Base-by-base conservation (phyloP, 2,113 vertebrate species). In the Cnemophilus loriae region DNA sequence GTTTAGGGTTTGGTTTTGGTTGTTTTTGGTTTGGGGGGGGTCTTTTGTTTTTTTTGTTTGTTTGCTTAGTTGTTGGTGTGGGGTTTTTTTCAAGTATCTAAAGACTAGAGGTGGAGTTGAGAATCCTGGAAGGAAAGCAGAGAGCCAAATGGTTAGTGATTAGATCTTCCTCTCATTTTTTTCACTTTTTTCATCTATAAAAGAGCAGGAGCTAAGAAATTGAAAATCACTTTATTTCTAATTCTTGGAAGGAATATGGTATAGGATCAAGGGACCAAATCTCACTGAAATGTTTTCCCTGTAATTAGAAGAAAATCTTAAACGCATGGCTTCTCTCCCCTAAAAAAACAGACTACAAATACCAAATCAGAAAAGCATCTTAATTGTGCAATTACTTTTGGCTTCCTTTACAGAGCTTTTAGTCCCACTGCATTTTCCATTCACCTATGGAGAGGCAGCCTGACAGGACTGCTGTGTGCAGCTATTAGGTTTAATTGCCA, bases 401-500 rank as follows among this genome's bases (percentile, higher is more conserved):
- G 78, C 77, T n/a, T n/a, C n/a, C n/a, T n/a, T n/a, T 65, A n/a
- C 75, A 77, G 46, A 74, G 47, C 77, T 96, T 95, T 96, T 89
- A 84, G 78, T 92, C 47, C 53, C 17, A 6, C 55, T 88, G 52
- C 64, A 90, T 92, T 95, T 90, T 78, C 73, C 53, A 52, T 87
- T 94, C 70, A 76, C 92, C 95, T 95, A 41, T 64, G 55, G 85
- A 94, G 89, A 91, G 39, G 35, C 60, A 59, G 67, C 41, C 60
- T 92, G 90, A 93, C 91, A 88, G 57, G 82, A 89, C 65, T 94
- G 63, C 89, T 89, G 81, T 87, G 74, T 85, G 52, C 65, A 93
- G 94, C 90, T 94, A 97, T 97, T 96, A 97, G 41, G 55, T 90
- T 92, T 97, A 95, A 97, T 97, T 97, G 87, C 93, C 68, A 30